These are phyloP conservation scores for Nudaria mundana DNA, from an alignment of 2,888 invertebrate genomes.

Conservation along the genomic window DNA sequence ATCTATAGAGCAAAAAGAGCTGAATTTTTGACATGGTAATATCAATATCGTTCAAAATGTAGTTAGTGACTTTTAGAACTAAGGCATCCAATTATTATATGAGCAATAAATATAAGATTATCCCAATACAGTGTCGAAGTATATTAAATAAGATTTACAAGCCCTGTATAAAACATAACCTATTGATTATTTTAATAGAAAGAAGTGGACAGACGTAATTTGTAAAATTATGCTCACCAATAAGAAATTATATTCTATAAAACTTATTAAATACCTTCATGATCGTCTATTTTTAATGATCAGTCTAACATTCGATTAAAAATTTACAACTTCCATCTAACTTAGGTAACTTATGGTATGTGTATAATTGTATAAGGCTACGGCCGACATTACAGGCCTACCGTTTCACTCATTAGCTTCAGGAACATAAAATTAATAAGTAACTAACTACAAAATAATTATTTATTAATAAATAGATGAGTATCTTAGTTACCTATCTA, in stretches of 20 bases:
- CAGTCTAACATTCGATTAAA: slow-evolving; percentile 80
- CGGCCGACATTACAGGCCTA: slow-evolving; percentile 36
- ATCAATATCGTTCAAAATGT: too few species aligned
- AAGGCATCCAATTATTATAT: slow-evolving; percentile 46
- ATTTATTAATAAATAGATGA: slow-evolving; percentile 3
- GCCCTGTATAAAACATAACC: slow-evolving; percentile 63
- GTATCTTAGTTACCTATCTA: background rate
- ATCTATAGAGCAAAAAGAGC: too few species aligned
- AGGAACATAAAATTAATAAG: slow-evolving; percentile 27
- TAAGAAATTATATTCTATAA: slow-evolving; percentile 57
- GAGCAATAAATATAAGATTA: slow-evolving; percentile 38
- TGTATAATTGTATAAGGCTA: slow-evolving; percentile 62
- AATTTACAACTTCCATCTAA: slow-evolving; percentile 56
- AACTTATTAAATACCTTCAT: slow-evolving; percentile 63
- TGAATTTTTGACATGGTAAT: too few species aligned
- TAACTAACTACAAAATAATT: background rate
- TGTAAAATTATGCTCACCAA: slow-evolving; percentile 46
- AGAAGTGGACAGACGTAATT: slow-evolving; percentile 65
- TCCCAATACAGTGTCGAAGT: too few species aligned
- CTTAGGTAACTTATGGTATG: slow-evolving; percentile 51
- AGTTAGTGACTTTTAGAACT: too few species aligned
- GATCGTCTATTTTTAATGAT: slow-evolving; percentile 76
- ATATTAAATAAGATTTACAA: slow-evolving; percentile 46
- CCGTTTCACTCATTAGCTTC: slow-evolving; percentile 23
- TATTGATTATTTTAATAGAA: slow-evolving; percentile 49